These are phyloP conservation scores for Ericerus pela DNA, from an alignment of 1,140 invertebrate genomes.

Conservation along the genomic window DNA sequence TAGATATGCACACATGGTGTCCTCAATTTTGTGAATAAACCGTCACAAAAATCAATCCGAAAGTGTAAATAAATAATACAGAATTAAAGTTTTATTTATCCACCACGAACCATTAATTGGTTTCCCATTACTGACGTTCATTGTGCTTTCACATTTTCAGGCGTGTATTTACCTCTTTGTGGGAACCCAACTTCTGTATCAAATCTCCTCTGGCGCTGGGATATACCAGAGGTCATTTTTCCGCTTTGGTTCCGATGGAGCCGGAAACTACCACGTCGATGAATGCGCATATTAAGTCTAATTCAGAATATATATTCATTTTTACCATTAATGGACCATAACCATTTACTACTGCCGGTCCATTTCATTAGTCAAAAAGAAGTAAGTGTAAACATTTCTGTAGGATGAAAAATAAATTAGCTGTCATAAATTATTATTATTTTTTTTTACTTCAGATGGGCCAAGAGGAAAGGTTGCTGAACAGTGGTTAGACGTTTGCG, in stretches of 20 bases:
- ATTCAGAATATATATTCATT: constrained; percentile 35
- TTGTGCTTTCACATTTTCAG: no score
- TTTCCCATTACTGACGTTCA: no score
- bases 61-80: no score
- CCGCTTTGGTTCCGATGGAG: constrained; percentile 80
- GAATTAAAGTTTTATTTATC: no score
- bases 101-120: no score
- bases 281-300: constrained; percentile 16
- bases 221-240: constrained; percentile 91
- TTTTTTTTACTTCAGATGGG: constrained; percentile 45
- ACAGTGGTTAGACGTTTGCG: constrained; percentile 78
- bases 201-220: constrained; percentile 83
- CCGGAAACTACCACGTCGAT: constrained; percentile 36
- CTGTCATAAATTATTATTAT: background rate
- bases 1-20: no score
- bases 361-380: constrained; percentile 81
- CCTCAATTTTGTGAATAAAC: no score
- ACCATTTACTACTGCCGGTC: constrained; percentile 77
- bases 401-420: background rate
- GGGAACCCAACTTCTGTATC: constrained; percentile 85
- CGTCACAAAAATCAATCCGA: no score
- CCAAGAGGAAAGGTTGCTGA: constrained; percentile 66
- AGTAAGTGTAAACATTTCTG: constrained; percentile 34
- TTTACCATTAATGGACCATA: constrained; percentile 78
- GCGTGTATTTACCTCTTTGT: constrained; percentile 89